Conservation (phyloP, 2,797 vertebrate species). For the Rhyacichthys aspro region DNA sequence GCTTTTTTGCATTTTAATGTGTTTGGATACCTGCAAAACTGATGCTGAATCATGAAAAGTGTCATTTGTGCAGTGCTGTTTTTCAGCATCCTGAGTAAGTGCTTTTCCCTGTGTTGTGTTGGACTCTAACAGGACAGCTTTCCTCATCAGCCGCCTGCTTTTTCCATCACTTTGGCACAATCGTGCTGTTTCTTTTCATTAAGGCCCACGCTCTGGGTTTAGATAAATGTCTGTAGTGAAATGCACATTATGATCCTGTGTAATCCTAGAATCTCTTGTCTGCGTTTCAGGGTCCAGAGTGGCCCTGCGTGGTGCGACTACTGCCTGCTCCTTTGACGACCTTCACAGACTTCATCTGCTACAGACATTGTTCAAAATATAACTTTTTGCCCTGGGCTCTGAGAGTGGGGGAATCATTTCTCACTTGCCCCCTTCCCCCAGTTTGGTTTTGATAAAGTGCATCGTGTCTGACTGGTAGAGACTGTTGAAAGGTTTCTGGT, state of each 20-base stretch:
- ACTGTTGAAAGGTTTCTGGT: constrained; percentile 51
- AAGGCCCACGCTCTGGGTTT: constrained; percentile 63
- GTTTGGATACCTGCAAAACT: constrained; percentile 51
- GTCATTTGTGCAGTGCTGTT: constrained; percentile 27
- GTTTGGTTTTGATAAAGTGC: constrained; percentile 66
- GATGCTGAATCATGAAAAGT: constrained; percentile 52
- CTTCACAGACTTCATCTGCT: constrained; percentile 79
- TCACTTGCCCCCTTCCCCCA: constrained; percentile 12
- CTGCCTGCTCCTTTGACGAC: constrained; percentile 59
- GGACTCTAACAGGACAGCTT: constrained; percentile 45
- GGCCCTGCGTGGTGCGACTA: constrained; percentile 24
- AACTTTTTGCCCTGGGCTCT: constrained; percentile 43
- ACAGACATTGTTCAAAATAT: constrained; percentile 63
- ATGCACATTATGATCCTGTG: constrained; percentile 60
- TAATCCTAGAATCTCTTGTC: constrained; percentile 64
- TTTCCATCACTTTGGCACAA: constrained; percentile 49
- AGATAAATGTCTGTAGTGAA: constrained; percentile 57
- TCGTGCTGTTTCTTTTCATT: constrained; percentile 65
- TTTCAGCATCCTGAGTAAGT: constrained; percentile 58
- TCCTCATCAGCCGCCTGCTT: constrained; percentile 57
- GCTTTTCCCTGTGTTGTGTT: constrained; percentile 51
- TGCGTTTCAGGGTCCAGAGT: constrained; percentile 38
- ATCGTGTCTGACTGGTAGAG: constrained; percentile 56
- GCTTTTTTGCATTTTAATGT: constrained; percentile 27
- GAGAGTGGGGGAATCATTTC: constrained; percentile 43